phyloP scores from a whole-genome alignment of 2,797 vertebrate species.

The Rhinoraja longicauda region DNA sequence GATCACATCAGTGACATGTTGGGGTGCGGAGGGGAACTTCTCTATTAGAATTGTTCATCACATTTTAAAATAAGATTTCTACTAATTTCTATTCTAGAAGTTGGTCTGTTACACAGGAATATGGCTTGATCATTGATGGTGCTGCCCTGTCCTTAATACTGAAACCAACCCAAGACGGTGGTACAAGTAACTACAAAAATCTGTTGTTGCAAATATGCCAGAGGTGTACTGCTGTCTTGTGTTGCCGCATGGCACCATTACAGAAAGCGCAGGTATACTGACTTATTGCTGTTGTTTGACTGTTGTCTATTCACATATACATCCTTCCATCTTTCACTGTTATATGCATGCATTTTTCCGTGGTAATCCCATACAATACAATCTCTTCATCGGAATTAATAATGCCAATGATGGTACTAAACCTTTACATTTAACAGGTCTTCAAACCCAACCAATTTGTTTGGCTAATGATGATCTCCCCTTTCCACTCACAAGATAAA shows the following conservation, averaged over 20 bases:
- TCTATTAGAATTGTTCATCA: background rate
- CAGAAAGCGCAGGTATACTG: slow-evolving; percentile 87
- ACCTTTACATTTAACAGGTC: background rate
- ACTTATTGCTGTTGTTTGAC: background rate
- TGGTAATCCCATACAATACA: background rate
- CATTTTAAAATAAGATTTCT: background rate
- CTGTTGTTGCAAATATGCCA: slow-evolving; percentile 90
- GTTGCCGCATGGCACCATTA: slow-evolving; percentile 92
- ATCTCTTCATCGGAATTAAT: background rate
- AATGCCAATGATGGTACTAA: background rate
- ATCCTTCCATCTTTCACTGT: background rate
- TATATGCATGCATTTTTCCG: background rate
- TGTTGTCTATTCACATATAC: background rate
- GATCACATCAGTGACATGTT: background rate
- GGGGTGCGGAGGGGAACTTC: too few relatives aligned
- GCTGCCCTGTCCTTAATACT: slow-evolving; percentile 83
- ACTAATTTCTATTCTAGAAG: slow-evolving; percentile 56
- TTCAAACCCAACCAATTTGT: background rate
- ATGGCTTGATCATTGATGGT: slow-evolving; percentile 89
- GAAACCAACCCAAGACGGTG: slow-evolving; percentile 72
- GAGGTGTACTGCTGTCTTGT: slow-evolving; percentile 86
- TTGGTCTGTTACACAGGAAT: slow-evolving; percentile 78
- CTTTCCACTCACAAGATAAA: background rate
- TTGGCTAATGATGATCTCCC: background rate
- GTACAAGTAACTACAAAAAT: slow-evolving; percentile 71